Evolutionary conservation across 2,888 invertebrate species (phyloP), one percentile per base, ranked within the genome.

Genomic region (Phorcus lineatus): DNA sequence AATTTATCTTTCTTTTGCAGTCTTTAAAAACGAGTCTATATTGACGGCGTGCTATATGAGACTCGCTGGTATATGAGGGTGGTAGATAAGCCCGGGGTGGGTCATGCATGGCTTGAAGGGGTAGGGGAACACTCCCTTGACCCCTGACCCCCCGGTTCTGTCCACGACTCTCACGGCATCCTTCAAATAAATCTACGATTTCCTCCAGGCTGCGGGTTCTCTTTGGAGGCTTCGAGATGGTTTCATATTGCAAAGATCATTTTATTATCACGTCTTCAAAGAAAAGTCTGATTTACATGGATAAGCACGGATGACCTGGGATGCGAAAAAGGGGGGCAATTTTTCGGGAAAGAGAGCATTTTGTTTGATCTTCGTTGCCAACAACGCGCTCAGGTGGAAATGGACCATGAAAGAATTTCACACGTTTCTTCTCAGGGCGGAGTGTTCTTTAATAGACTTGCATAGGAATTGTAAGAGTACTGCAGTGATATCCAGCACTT

Each of bases 231-330:
- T 11, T 9, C 47, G 47, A 47, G 47, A 47, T 47, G 28, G 62
- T 62, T 62, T 62, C 28, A 62, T 28, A 24, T 62, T 62, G 24
- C 62, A 16, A 24, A 62, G 62, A 62, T 62, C 62, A 62, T 62
- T 74, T 74, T 74, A 52, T 47, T 74, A 74, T 74, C 74, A 53
- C 52, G 19, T 19, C 24, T 74, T 74, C 74, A 74, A 74, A 74
- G 74, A 24, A 24, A 52, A 52, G 52, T 52, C 47, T 52, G 74
- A 74, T 74, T 74, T 74, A 74, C 52, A 52, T 24, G 74, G 24
- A 40, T 52, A 47, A 52, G 52, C 24, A 24, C 24, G 52, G 47
- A 52, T 74, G 74, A 74, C 53, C 74, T 74, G n/a, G 40, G 74
- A 52, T 22, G 24, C n/a, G 52, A 52, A 24, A 52, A 74, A 52